Evolutionary conservation across 2,888 invertebrate species (phyloP).

Genomic region (Arge pagana): DNA sequence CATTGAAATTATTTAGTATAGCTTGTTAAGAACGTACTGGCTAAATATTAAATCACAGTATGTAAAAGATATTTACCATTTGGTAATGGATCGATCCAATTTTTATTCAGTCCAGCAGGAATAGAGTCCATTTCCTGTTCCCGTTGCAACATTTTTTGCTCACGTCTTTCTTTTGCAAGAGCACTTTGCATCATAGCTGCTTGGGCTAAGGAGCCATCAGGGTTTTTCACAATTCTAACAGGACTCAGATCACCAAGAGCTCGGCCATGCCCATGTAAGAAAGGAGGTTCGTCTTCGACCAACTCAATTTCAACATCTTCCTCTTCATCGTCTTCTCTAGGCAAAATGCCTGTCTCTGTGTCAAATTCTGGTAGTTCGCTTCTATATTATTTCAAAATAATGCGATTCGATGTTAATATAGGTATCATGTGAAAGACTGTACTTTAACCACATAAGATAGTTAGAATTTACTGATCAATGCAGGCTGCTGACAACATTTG

Average conservation of each 20-base stretch:
- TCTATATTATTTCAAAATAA: constrained; percentile 85
- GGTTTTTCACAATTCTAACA: constrained; percentile 96
- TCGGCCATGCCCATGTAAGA: constrained; percentile 90
- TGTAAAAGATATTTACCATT: constrained; percentile 62
- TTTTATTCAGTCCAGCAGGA: constrained; percentile 83
- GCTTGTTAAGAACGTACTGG: neutral
- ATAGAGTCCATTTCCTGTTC: constrained; percentile 89
- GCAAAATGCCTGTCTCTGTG: constrained; percentile 90
- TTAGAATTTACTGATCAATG: constrained; percentile 41
- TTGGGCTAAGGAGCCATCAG: constrained; percentile 97
- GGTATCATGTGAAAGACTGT: neutral
- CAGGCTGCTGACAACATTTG: constrained; percentile 65
- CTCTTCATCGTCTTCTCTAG: constrained; percentile 91
- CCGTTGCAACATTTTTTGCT: constrained; percentile 93
- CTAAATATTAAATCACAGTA: neutral
- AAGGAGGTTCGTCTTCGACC: constrained; percentile 98
- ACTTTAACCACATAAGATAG: constrained; percentile 1
- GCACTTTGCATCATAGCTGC: constrained; percentile 99
- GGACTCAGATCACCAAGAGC: constrained; percentile 92
- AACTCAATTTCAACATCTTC: constrained; percentile 98
- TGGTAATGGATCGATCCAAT: constrained; percentile 96
- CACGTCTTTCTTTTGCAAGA: constrained; percentile 93
- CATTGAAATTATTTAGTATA: constrained; percentile 14
- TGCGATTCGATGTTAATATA: constrained; percentile 5
- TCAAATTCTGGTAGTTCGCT: constrained; percentile 97